Percentiles rank a stretch among this genome's conserved stretches.
Evolutionary conservation across 2,888 invertebrate species (phyloP).

Genomic region (Athalia rosae): DNA sequence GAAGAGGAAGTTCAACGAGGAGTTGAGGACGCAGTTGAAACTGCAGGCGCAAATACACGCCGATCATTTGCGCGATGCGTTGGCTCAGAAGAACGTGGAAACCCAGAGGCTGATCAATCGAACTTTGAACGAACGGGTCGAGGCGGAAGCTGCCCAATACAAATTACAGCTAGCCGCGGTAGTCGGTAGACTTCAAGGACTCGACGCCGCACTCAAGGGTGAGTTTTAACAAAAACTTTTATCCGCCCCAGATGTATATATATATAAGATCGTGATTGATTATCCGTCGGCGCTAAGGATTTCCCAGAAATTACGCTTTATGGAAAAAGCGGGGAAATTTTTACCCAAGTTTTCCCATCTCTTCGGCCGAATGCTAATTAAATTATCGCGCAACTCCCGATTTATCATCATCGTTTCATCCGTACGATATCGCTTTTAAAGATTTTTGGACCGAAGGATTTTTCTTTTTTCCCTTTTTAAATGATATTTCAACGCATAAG

Average conservation of each 20-base stretch:
- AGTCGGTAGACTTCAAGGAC: slow-evolving; percentile 84
- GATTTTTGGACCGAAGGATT: too few relatives aligned
- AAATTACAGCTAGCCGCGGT: slow-evolving; percentile 84
- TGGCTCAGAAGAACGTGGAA: slow-evolving; percentile 79
- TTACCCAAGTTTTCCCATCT: too few relatives aligned
- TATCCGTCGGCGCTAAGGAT: too few relatives aligned
- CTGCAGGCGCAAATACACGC: slow-evolving; percentile 90
- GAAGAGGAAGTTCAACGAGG: slow-evolving; percentile 78
- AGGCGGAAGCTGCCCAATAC: slow-evolving; percentile 81
- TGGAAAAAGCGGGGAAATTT: too few relatives aligned
- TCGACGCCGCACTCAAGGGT: slow-evolving; percentile 86
- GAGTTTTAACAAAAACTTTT: slow-evolving; percentile 61
- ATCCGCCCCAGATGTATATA: neutral
- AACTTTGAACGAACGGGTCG: slow-evolving; percentile 81
- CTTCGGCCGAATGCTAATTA: too few relatives aligned
- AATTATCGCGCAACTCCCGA: too few relatives aligned
- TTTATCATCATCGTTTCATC: too few relatives aligned
- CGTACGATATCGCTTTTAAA: too few relatives aligned
- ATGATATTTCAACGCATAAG: too few relatives aligned
- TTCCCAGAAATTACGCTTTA: too few relatives aligned
- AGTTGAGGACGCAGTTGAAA: slow-evolving; percentile 86
- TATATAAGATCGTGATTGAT: neutral
- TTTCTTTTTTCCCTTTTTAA: too few relatives aligned
- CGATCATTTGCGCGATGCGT: slow-evolving; percentile 85
- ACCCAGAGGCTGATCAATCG: slow-evolving; percentile 74